Evolutionary conservation across 2,113 vertebrate genomes (phyloP), one percentile per base, ranked within the genome.

Genomic region (Acinonyx jubatus): DNA sequence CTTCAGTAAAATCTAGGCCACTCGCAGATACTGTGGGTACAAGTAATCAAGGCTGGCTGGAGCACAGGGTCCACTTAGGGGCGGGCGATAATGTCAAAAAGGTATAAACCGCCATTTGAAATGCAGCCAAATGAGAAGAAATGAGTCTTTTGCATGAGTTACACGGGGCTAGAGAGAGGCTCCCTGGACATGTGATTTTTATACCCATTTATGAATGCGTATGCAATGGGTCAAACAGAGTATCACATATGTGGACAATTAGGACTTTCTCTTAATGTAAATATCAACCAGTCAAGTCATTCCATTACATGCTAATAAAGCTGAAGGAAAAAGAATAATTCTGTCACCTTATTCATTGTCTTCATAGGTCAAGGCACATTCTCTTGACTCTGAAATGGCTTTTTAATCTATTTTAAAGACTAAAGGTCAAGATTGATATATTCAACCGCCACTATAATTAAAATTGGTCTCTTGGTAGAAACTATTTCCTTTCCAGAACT

Each of bases 391-490:
- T 63, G 68, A 96, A 96, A 78, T 83, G 48, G 21, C 76, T 57
- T 96, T 97, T 96, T 73, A 82, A 91, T 65, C 23, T 55, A 65
- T 96, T 71, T 86, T 89, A 79, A 92, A 93, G 65, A 91, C 25
- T 76, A 85, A 93, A 94, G 83, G 87, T 96, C 66, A 95, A 89
- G 83, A 94, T 0, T 79, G 74, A 90, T 61, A 69, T 84, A 90
- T 78, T 94, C 65, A 88, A 93, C 65, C 85, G 71, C 50, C 14
- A 81, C 21, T 89, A 23, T 66, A 97, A 97, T 97, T 93, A 95
- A 97, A 97, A 93, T 73, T 50, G 23, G 41, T 76, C 31, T 89
- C 82, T 81, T 38, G 21, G 36, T 85, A 95, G 50, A 80, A 91
- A 97, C 33, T 38, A 82, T 65, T 93, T 94, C 29, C 38, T 80